These are phyloP conservation scores for Typhlichthys eigenmanni DNA, from an alignment of 2,797 vertebrate species.

Conservation along the genomic window DNA sequence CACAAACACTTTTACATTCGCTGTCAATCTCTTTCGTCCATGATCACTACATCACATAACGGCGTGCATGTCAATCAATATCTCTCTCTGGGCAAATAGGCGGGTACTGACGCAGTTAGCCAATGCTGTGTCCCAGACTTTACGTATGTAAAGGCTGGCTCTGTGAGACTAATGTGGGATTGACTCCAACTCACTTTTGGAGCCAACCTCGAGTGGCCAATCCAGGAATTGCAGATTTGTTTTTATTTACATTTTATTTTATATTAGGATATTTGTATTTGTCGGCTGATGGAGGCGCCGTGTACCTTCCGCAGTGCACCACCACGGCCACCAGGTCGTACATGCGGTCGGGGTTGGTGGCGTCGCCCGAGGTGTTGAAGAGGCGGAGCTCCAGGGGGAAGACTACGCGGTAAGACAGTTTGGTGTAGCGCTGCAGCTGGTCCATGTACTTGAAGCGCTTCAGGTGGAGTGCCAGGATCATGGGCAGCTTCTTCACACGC, in stretches of 20 bases:
- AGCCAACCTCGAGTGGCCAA: background rate
- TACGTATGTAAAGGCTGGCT: no score
- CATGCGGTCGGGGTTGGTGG: slow-evolving; percentile 92
- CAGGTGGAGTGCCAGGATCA: slow-evolving; percentile 91
- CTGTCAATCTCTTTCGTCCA: no score
- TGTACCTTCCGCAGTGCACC: slow-evolving; percentile 90
- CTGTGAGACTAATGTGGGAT: no score
- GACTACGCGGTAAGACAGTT: slow-evolving; percentile 92
- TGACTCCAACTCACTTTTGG: no score
- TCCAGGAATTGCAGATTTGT: background rate
- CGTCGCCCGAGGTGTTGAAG: slow-evolving; percentile 93
- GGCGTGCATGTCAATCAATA: no score
- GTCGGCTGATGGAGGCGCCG: background rate
- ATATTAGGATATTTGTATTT: background rate
- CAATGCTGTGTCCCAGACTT: no score
- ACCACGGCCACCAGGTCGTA: slow-evolving; percentile 93
- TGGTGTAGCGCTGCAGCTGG: slow-evolving; percentile 93
- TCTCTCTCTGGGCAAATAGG: no score
- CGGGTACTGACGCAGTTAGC: no score
- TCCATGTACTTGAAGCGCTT: slow-evolving; percentile 96
- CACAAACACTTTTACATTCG: no score
- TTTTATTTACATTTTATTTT: background rate
- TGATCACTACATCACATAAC: no score
- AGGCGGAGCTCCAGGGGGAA: slow-evolving; percentile 92
- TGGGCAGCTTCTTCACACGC: slow-evolving; percentile 91